These are phyloP conservation scores for Podargus strigoides DNA, from an alignment of 2,797 vertebrate genomes.

Conservation along the genomic window DNA sequence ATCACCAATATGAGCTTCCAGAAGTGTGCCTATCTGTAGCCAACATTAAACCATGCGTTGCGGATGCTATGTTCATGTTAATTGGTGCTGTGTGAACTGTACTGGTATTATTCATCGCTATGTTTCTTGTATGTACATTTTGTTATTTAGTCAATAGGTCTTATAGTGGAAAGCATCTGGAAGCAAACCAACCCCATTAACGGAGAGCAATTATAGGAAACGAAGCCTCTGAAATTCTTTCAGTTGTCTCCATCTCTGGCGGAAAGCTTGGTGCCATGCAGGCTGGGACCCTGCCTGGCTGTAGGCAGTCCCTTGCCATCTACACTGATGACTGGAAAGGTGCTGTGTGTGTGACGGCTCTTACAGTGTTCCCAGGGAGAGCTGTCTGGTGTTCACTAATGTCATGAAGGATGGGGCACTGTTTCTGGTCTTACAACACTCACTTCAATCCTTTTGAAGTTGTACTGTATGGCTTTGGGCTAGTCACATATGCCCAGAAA, in stretches of 20 bases:
- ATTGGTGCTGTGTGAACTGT: background rate
- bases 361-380: background rate
- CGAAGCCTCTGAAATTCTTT: background rate
- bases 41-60: background rate
- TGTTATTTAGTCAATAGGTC: background rate
- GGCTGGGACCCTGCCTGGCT: accelerated
- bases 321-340: background rate
- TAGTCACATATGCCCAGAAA: background rate
- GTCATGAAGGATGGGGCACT: background rate
- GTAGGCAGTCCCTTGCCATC: background rate
- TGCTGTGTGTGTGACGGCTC: background rate
- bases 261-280: background rate
- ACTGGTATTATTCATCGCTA: background rate
- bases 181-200: background rate
- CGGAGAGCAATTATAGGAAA: background rate
- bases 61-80: background rate
- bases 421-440: background rate
- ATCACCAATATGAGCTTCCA: background rate
- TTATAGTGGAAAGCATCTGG: background rate
- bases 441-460: background rate
- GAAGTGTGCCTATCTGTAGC: background rate
- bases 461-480: background rate
- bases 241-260: background rate
- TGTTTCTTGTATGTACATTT: background rate
- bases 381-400: background rate